Evolutionary conservation across 2,888 invertebrate species (phyloP).

Genomic region (Parnassius orleans): DNA sequence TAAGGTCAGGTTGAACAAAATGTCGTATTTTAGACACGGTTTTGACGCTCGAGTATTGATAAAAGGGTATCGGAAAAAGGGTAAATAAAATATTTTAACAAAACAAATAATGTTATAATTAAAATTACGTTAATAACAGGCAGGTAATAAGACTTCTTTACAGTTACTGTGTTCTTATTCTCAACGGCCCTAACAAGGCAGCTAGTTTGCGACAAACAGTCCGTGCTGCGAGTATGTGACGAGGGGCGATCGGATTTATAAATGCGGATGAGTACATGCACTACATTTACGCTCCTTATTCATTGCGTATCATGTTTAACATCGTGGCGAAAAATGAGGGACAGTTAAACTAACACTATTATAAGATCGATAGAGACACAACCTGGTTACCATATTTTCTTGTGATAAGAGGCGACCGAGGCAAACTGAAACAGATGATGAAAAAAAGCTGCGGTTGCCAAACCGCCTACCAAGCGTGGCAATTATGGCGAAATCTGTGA

Average conservation of each 20-base stretch:
- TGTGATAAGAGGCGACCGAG: too few species aligned
- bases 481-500: too few species aligned
- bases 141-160: too few species aligned
- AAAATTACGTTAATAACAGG: background rate
- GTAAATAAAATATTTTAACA: background rate
- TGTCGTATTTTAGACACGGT: too few species aligned
- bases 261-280: slow-evolving; percentile 24
- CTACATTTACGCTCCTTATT: slow-evolving; percentile 24
- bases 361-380: too few species aligned
- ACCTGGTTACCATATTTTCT: too few species aligned
- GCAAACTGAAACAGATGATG: too few species aligned
- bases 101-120: background rate
- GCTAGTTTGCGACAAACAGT: slow-evolving; percentile 47
- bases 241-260: slow-evolving; percentile 33
- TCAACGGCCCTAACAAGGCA: slow-evolving; percentile 40
- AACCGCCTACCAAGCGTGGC: too few species aligned
- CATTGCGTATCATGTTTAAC: slow-evolving; percentile 1
- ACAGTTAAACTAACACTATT: background rate
- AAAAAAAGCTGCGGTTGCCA: too few species aligned
- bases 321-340: background rate
- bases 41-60: too few species aligned
- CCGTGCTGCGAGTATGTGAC: slow-evolving; percentile 30
- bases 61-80: too few species aligned
- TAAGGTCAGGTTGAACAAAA: too few species aligned
- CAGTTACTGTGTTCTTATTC: slow-evolving; percentile 34